These are phyloP conservation scores for Zelostemma sp. DNA, from an alignment of 1,140 invertebrate species.

Conservation along the genomic window DNA sequence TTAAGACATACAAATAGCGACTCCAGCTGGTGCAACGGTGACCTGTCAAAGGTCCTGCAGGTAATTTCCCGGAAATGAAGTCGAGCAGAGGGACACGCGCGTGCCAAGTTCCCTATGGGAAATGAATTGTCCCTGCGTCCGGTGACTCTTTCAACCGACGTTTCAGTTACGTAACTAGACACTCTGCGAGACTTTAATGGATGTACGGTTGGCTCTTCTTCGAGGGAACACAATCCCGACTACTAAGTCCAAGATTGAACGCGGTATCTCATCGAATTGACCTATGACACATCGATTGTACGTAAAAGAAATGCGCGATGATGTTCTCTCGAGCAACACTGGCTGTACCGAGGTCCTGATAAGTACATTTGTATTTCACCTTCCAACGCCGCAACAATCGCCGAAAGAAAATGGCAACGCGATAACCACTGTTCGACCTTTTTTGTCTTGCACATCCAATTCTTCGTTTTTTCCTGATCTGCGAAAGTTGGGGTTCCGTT, in stretches of 20 bases:
- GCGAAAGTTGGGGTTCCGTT: conserved; percentile 26
- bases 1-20: neutral
- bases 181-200: conserved; percentile 26
- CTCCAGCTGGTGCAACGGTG: neutral
- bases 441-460: conserved; percentile 19
- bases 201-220: conserved; percentile 44
- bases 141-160: conserved; percentile 1
- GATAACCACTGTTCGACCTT: conserved; percentile 34
- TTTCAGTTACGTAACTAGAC: conserved; percentile 33
- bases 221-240: conserved; percentile 57
- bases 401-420: conserved; percentile 31
- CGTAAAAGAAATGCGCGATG: conserved; percentile 35
- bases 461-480: neutral
- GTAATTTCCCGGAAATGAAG: neutral
- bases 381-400: conserved; percentile 37
- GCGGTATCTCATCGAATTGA: conserved; percentile 64
- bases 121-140: conserved; percentile 14
- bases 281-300: conserved; percentile 61
- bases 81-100: no score
- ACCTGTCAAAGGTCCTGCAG: neutral
- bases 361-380: conserved; percentile 37
- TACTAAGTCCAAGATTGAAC: conserved; percentile 49
- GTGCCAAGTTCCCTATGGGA: neutral
- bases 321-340: conserved; percentile 26
- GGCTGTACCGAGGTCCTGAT: conserved; percentile 32